These are phyloP conservation scores for Porites divaricata DNA, from an alignment of 92 coral and sea anemone species.

Conservation along the genomic window DNA sequence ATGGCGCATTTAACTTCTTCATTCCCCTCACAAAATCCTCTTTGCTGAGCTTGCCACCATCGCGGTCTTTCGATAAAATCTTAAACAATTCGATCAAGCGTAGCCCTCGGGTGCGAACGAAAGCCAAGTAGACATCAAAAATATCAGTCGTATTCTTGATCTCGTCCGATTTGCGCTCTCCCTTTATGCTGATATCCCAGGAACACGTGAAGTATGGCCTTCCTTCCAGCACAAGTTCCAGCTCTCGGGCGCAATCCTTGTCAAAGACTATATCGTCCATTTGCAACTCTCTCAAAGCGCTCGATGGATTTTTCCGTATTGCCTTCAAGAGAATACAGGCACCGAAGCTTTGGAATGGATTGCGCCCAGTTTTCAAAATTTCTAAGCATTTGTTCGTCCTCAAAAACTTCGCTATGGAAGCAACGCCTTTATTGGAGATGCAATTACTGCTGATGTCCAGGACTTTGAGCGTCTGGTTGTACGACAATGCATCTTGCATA, in stretches of 20 bases:
- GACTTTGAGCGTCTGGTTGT: conserved; percentile 50
- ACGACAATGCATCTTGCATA: conserved; percentile 39
- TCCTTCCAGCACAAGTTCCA: conserved; percentile 47
- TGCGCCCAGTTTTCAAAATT: conserved; percentile 77
- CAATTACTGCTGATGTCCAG: conserved; percentile 64
- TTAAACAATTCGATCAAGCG: conserved; percentile 85
- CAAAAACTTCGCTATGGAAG: conserved; percentile 56
- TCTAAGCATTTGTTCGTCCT: conserved; percentile 61
- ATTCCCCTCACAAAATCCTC: conserved; percentile 72
- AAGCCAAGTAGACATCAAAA: conserved; percentile 51
- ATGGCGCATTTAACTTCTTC: conserved; percentile 75
- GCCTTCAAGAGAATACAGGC: conserved; percentile 68
- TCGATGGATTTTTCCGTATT: conserved; percentile 44
- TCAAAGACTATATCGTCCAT: conserved; percentile 80
- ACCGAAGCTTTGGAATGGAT: conserved; percentile 79
- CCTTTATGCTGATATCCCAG: conserved; percentile 79
- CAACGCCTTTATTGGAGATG: conserved; percentile 60
- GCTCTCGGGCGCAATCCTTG: conserved; percentile 65
- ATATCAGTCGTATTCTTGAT: conserved; percentile 31
- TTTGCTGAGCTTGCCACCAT: conserved; percentile 49
- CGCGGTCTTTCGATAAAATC: conserved; percentile 63
- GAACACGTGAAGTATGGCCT: conserved; percentile 73
- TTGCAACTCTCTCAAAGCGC: conserved; percentile 62
- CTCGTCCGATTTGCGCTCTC: conserved; percentile 30
- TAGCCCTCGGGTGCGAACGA: conserved; percentile 67